phyloP scores from a whole-genome alignment of 30 jellyfish, hydroid and myxozoan species.

The Chironex yamaguchii region DNA sequence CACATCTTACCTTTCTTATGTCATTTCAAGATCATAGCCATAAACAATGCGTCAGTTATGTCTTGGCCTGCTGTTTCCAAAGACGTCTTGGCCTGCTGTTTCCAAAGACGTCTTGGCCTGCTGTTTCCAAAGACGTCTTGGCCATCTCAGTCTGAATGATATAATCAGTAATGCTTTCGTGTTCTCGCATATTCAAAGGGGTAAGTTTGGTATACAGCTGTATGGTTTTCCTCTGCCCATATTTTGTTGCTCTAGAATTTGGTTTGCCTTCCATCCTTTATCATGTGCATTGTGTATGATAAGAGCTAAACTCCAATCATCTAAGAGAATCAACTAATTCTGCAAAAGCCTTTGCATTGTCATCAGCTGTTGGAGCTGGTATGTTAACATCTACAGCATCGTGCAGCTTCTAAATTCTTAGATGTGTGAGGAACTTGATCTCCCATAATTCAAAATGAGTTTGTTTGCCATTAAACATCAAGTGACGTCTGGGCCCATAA shows the following conservation, averaged over 20 bases:
- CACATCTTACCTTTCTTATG: too few species aligned
- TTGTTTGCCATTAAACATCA: conserved; percentile 44
- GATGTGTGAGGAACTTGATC: neutral
- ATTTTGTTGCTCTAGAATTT: conserved; percentile 26
- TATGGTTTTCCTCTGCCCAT: conserved; percentile 56
- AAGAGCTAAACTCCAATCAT: conserved; percentile 51
- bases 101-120: conserved; percentile 44
- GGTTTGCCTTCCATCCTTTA: conserved; percentile 35
- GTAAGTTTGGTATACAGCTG: conserved; percentile 36
- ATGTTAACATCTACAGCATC: too few species aligned
- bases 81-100: conserved; percentile 43
- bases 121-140: conserved; percentile 20
- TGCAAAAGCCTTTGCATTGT: conserved; percentile 28
- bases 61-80: conserved; percentile 37
- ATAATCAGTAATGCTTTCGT: conserved; percentile 55
- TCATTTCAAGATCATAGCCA: too few species aligned
- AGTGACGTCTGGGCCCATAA: conserved; percentile 61
- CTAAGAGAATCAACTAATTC: conserved; percentile 36
- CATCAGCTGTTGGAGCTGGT: conserved; percentile 34
- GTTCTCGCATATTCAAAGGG: conserved; percentile 20
- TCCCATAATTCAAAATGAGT: conserved; percentile 41
- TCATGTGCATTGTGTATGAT: conserved; percentile 45
- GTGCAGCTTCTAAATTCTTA: neutral
- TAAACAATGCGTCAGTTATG: too few species aligned
- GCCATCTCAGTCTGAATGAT: conserved; percentile 55